phyloP scores from a whole-genome alignment of 2,888 invertebrate species.

The Parasteatoda lunata region DNA sequence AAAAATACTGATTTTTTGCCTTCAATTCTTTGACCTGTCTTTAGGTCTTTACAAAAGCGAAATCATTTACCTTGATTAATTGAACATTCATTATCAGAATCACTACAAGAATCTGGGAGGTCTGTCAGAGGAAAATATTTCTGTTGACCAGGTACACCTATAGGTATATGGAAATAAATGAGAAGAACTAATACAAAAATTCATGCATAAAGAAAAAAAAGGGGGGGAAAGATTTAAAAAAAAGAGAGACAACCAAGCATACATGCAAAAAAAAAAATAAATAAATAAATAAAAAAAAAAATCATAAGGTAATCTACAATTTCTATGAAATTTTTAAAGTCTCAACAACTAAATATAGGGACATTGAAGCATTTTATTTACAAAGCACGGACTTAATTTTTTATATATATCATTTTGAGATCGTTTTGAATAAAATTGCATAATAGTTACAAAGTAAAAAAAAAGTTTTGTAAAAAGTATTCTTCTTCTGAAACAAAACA shows the following conservation, averaged over 20 bases:
- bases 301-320: background rate
- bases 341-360: too few relatives aligned
- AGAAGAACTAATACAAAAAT: slow-evolving; percentile 31
- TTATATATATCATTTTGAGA: too few relatives aligned
- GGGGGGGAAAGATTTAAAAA: background rate
- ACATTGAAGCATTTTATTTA: too few relatives aligned
- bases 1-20: background rate
- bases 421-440: too few relatives aligned
- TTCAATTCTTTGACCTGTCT: background rate
- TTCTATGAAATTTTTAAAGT: too few relatives aligned
- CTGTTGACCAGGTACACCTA: slow-evolving; percentile 36
- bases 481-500: too few relatives aligned
- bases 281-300: slow-evolving; percentile 11
- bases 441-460: too few relatives aligned
- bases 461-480: too few relatives aligned
- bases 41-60: background rate
- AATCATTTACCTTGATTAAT: slow-evolving; percentile 52
- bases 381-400: too few relatives aligned
- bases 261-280: slow-evolving; percentile 26
- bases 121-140: slow-evolving; percentile 44
- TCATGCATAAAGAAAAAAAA: slow-evolving; percentile 31
- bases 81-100: slow-evolving; percentile 61
- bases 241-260: background rate
- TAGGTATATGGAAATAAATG: slow-evolving; percentile 59
- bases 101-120: slow-evolving; percentile 52